These are phyloP conservation scores for Rhabdomys pumilio DNA, from an alignment of 2,797 vertebrate species.

Conservation along the genomic window DNA sequence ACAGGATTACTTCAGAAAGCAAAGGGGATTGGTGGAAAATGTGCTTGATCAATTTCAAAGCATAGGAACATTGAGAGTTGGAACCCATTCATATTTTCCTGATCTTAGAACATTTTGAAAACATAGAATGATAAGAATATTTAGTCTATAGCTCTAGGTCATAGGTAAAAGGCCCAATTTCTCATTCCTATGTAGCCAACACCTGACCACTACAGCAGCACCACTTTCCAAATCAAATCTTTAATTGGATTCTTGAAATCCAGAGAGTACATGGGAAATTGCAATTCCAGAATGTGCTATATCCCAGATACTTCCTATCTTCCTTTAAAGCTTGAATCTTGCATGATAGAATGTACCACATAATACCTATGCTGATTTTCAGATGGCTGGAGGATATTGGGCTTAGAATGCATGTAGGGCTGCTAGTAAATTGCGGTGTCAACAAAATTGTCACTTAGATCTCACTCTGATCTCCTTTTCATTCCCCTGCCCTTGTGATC, in stretches of 20 bases:
- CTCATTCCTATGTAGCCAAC: background rate
- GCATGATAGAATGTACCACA: background rate
- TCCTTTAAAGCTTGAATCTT: background rate
- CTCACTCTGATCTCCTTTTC: background rate
- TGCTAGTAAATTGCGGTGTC: background rate
- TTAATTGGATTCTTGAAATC: conserved; percentile 50
- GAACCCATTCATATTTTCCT: conserved; percentile 30
- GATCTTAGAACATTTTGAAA: conserved; percentile 29
- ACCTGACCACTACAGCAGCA: background rate
- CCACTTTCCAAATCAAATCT: background rate
- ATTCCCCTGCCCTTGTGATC: background rate
- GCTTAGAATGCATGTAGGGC: background rate
- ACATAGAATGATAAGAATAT: conserved; percentile 1
- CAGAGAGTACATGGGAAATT: conserved; percentile 18
- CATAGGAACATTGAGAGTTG: background rate
- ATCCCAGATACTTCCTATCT: background rate
- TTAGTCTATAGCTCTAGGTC: conserved; percentile 17
- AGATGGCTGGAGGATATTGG: background rate
- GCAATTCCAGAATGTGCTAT: background rate
- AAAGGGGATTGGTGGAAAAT: conserved; percentile 43
- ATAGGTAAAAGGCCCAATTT: conserved; percentile 1
- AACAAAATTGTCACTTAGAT: conserved; percentile 16
- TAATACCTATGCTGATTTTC: background rate
- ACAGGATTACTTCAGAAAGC: conserved; percentile 58
- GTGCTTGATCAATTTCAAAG: conserved; percentile 16